These are phyloP conservation scores for Dicyrtomina minuta DNA, from an alignment of 2,888 invertebrate species.

Conservation along the genomic window DNA sequence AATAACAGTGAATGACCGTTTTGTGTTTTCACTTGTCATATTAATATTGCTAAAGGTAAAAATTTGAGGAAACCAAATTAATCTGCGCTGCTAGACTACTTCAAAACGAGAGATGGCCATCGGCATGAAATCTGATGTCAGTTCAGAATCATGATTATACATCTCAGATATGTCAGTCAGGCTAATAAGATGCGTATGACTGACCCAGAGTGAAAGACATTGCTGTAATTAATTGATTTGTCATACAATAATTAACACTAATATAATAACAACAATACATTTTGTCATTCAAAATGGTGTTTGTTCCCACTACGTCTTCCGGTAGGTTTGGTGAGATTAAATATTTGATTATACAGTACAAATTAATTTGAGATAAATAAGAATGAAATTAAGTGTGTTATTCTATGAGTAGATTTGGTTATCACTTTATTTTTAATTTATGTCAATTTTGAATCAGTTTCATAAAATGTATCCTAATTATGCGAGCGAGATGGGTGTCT, in stretches of 20 bases:
- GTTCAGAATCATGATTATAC: slow-evolving; percentile 14
- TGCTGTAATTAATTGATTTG: neutral
- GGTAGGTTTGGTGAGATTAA: slow-evolving; percentile 7
- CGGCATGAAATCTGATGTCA: slow-evolving; percentile 53
- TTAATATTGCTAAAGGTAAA: too few relatives aligned
- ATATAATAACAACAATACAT: neutral
- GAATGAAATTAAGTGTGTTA: neutral
- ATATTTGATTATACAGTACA: too few relatives aligned
- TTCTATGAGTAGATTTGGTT: too few relatives aligned
- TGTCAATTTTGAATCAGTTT: too few relatives aligned
- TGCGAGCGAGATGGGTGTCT: slow-evolving; percentile 20
- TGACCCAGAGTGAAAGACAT: neutral
- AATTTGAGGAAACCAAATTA: slow-evolving; percentile 30
- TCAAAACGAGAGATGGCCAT: slow-evolving; percentile 63
- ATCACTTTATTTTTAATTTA: too few relatives aligned
- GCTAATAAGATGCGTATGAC: neutral
- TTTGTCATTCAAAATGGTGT: slow-evolving; percentile 1
- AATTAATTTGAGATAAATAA: neutral
- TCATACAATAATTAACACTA: neutral
- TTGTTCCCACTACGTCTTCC: slow-evolving; percentile 10
- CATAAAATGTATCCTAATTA: neutral
- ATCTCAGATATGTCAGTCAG: slow-evolving; percentile 14
- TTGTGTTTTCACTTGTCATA: too few relatives aligned
- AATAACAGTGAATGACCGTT: too few relatives aligned
- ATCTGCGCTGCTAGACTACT: slow-evolving; percentile 44